A percentile compares a stretch with the other conserved stretches of the same genome.
Conservation (phyloP, 2,888 invertebrate species). For the Callimorpha dominula region DNA sequence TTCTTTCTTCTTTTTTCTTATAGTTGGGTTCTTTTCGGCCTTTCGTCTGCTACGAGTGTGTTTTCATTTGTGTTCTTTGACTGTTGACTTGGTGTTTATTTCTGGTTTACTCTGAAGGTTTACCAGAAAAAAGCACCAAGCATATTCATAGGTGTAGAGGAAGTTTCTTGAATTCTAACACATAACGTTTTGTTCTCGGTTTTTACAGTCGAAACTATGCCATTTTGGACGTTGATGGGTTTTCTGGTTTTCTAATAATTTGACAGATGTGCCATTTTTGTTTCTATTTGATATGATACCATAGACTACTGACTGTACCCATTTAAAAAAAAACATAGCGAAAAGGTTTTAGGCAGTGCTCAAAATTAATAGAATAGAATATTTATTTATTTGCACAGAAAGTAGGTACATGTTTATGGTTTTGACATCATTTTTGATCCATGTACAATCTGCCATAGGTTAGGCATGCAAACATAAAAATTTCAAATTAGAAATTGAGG, state of each 20-base stretch:
- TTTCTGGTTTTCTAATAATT: neutral
- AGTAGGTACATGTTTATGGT: too few species aligned
- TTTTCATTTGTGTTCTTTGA: neutral
- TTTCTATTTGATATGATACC: neutral
- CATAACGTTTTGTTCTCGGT: neutral
- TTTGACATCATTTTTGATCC: too few species aligned
- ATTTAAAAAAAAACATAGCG: neutral
- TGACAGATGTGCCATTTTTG: neutral
- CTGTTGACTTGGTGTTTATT: neutral
- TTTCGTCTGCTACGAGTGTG: neutral
- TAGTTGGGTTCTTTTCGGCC: neutral
- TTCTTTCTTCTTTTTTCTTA: neutral
- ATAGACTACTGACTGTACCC: neutral
- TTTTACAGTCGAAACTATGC: neutral
- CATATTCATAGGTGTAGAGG: neutral
- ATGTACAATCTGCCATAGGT: too few species aligned
- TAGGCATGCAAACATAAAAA: too few species aligned
- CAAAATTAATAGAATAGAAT: too few species aligned
- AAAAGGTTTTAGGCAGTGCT: neutral
- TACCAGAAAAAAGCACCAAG: conserved; percentile 2
- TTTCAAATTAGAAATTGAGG: too few species aligned
- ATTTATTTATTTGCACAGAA: too few species aligned
- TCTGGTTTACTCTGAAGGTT: neutral
- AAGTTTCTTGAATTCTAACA: neutral
- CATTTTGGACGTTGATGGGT: neutral